These are phyloP conservation scores for Habrosyne pyritoides DNA, from an alignment of 2,888 invertebrate species.

Conservation along the genomic window DNA sequence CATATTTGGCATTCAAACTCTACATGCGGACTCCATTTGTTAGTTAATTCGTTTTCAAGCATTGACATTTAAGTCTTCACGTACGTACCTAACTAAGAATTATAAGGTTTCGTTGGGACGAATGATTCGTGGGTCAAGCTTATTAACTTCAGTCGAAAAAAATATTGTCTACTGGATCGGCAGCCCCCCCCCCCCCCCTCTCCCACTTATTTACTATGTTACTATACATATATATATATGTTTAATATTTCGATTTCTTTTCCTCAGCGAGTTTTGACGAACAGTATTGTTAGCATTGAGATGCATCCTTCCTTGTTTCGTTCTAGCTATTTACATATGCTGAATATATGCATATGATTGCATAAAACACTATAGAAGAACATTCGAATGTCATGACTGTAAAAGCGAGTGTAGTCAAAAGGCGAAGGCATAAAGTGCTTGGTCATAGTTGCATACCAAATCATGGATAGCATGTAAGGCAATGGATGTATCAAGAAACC, in stretches of 20 bases:
- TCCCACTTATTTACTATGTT: too few species aligned
- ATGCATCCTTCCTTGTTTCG: too few species aligned
- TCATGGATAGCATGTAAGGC: background rate
- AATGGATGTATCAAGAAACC: background rate
- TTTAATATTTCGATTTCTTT: too few species aligned
- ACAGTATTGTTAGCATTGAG: too few species aligned
- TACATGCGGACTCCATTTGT: conserved; percentile 42
- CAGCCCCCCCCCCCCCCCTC: too few species aligned
- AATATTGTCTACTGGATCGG: too few species aligned
- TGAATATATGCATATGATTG: too few species aligned
- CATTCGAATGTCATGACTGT: background rate
- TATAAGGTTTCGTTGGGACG: conserved; percentile 19
- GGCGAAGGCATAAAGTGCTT: background rate
- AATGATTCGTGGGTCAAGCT: conserved; percentile 15
- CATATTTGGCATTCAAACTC: conserved; percentile 43
- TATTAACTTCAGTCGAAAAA: conserved; percentile 11
- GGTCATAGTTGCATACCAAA: background rate
- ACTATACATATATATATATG: too few species aligned
- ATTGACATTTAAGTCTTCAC: conserved; percentile 35
- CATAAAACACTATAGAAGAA: background rate
- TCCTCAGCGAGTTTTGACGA: too few species aligned
- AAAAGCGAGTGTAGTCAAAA: background rate
- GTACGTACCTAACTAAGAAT: conserved; percentile 17
- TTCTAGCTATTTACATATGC: too few species aligned
- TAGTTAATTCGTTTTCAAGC: conserved; percentile 36